phyloP scores from a whole-genome alignment of 2,113 vertebrate species.

The Cromileptes altivelis region DNA sequence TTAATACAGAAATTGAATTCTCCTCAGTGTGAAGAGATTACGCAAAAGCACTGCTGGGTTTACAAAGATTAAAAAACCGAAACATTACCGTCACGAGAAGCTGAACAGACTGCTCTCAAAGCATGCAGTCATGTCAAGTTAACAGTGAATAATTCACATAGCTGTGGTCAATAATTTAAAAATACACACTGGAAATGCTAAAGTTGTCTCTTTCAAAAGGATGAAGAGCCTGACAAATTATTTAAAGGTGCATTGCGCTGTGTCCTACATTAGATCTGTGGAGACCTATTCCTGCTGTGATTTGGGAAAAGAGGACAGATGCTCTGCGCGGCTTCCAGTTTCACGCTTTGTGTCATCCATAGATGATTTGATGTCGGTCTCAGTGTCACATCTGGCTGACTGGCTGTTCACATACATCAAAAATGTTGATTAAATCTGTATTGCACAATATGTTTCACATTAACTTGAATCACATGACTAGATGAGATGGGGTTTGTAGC shows the following conservation, averaged over 20 bases:
- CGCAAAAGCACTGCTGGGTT: neutral
- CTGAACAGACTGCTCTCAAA: conserved; percentile 7
- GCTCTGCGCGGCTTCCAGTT: neutral
- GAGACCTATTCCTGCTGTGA: conserved; percentile 18
- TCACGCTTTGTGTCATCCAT: neutral
- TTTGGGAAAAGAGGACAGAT: neutral
- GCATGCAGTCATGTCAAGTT: conserved; percentile 14
- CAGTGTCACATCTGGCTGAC: neutral
- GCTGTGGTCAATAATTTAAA: conserved; percentile 33
- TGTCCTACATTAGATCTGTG: conserved; percentile 28
- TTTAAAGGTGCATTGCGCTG: conserved; percentile 27
- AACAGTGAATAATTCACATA: conserved; percentile 50
- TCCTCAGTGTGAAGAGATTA: neutral
- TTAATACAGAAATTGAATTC: neutral
- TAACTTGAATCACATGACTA: neutral
- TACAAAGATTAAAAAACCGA: neutral
- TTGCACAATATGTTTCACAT: neutral
- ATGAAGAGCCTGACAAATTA: conserved; percentile 31
- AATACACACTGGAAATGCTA: conserved; percentile 19
- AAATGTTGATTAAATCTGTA: neutral
- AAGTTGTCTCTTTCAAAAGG: conserved; percentile 23
- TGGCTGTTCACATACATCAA: neutral
- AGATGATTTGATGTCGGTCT: neutral
- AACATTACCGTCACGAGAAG: neutral
- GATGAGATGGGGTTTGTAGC: neutral